phyloP scores from a whole-genome alignment of 2,888 invertebrate genomes.

The Bedellia somnulentella region DNA sequence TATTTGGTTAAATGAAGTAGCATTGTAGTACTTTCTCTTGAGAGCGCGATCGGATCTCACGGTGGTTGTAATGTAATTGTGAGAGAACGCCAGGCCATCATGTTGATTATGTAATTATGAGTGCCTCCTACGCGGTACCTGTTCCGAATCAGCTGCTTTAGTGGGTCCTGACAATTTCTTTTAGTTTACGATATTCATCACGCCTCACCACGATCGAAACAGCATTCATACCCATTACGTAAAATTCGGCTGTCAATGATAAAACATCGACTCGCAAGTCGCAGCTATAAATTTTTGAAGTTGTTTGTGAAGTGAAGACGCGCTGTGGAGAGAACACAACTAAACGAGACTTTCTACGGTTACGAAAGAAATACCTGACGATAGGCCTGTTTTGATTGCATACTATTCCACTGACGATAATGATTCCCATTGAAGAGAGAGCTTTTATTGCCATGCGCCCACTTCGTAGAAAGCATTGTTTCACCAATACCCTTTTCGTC shows the following conservation, averaged over 20 bases:
- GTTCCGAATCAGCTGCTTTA: too few species aligned
- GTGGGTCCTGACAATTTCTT: too few species aligned
- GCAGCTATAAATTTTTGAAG: slow-evolving; percentile 3
- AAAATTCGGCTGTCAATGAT: too few species aligned
- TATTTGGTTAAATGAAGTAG: slow-evolving; percentile 6
- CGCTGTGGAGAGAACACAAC: slow-evolving; percentile 18
- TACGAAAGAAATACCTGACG: slow-evolving; percentile 39
- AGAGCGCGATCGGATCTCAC: slow-evolving; percentile 3
- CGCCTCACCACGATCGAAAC: too few species aligned
- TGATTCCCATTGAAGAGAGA: slow-evolving; percentile 27
- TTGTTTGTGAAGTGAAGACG: slow-evolving; percentile 9
- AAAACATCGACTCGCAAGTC: too few species aligned
- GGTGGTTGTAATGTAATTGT: too few species aligned
- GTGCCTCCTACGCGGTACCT: too few species aligned
- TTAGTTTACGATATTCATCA: too few species aligned
- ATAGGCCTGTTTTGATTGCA: slow-evolving; percentile 31
- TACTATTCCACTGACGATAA: slow-evolving; percentile 19
- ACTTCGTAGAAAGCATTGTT: slow-evolving; percentile 12
- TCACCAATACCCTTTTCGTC: slow-evolving; percentile 6
- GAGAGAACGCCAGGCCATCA: slow-evolving; percentile 1
- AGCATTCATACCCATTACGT: too few species aligned
- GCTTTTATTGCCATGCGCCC: slow-evolving; percentile 15
- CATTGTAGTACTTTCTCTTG: slow-evolving; percentile 4
- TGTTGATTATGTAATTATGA: slow-evolving; percentile 4
- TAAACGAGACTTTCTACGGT: slow-evolving; percentile 38